Evolutionary conservation across 64 coral and sea anemone genomes (phyloP).

Genomic region (Porites lutea): DNA sequence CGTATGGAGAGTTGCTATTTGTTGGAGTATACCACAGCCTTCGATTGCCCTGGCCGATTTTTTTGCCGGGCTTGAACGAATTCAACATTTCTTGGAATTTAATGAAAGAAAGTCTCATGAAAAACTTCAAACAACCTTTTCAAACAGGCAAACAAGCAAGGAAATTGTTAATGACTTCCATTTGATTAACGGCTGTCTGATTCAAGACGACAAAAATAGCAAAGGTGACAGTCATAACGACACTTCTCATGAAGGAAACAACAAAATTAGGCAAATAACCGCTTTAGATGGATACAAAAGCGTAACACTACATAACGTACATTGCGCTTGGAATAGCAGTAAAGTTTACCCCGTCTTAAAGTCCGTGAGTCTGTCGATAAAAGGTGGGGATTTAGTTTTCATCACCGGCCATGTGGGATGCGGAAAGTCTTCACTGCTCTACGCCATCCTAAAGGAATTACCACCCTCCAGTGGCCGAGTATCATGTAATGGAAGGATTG

Average conservation of each 20-base stretch:
- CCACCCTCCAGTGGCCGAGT: background rate
- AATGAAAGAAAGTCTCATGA: too few species aligned
- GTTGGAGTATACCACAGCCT: background rate
- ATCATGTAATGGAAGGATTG: conserved; percentile 3
- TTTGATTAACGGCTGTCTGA: too few species aligned
- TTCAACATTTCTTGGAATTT: background rate
- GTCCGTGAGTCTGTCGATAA: background rate
- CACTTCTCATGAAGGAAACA: too few species aligned
- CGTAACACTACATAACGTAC: background rate
- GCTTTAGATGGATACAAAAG: too few species aligned
- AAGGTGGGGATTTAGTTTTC: conserved; percentile 17
- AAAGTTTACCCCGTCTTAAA: background rate
- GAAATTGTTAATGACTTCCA: too few species aligned
- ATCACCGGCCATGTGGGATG: conserved; percentile 48
- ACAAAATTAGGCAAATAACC: too few species aligned
- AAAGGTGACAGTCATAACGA: too few species aligned
- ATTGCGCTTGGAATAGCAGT: conserved; percentile 13
- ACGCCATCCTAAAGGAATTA: conserved; percentile 27
- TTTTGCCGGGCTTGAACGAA: background rate
- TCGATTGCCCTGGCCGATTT: background rate
- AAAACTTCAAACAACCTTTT: too few species aligned
- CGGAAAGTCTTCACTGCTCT: conserved; percentile 38
- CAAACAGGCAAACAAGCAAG: too few species aligned
- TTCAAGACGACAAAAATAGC: too few species aligned
- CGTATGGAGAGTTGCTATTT: background rate